A percentile compares a stretch with the other conserved stretches of the same genome.
Conservation (phyloP, 1,140 invertebrate genomes). For the Homarus americanus region DNA sequence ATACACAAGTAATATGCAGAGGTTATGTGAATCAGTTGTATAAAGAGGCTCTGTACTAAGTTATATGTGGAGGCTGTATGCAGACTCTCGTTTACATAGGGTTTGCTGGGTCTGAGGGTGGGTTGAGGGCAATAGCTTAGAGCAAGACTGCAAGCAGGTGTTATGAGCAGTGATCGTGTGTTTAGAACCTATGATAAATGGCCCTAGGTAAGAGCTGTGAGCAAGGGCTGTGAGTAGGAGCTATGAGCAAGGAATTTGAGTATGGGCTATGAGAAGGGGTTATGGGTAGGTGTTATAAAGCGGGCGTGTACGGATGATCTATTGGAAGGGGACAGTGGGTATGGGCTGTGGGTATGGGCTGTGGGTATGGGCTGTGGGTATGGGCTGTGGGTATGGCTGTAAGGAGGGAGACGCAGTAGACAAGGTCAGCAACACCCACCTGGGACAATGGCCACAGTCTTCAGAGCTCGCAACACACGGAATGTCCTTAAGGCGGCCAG, state of each 20-base stretch:
- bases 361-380: neutral
- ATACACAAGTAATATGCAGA: no score
- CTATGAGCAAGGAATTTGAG: neutral
- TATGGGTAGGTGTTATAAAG: neutral
- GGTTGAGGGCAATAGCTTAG: no score
- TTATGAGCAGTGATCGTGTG: no score
- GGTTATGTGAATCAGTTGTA: no score
- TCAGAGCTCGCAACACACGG: conserved; percentile 98
- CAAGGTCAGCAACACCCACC: conserved; percentile 88
- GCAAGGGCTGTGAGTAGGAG: neutral
- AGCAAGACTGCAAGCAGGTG: no score
- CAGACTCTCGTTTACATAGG: no score
- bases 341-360: neutral
- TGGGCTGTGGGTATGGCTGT: neutral
- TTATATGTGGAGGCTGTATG: no score
- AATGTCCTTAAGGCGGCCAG: conserved; percentile 98
- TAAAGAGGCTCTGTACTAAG: no score
- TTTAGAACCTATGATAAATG: no score
- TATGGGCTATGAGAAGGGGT: neutral
- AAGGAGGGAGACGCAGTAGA: neutral
- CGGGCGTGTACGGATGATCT: neutral
- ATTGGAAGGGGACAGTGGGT: neutral
- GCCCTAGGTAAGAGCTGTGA: neutral
- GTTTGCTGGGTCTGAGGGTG: no score
- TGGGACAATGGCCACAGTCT: conserved; percentile 99